Base-by-base conservation (phyloP, 2,113 vertebrate species). In the Phyllostomus hastatus region DNA sequence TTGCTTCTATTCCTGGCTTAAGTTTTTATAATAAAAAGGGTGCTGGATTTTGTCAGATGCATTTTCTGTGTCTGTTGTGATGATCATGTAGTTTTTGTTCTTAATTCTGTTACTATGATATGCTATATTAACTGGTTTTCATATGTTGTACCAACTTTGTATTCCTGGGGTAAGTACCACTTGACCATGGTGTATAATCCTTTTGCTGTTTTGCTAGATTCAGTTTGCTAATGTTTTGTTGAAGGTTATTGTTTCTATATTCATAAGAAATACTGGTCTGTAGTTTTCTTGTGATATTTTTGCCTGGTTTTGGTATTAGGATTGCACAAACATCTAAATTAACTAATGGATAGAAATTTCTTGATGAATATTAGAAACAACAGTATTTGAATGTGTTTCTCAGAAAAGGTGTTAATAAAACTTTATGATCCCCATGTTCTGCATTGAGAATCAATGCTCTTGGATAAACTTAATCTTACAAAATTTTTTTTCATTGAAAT, bases 11-110 rank as follows among this genome's bases (percentile, higher is more conserved):
- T 90, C 31, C n/a, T 86, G 7, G 3, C 35, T 79, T 94, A 7
- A 80, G 26, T 94, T 97, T 89, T 85, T 85, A 20, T 61, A 43
- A 69, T 64, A 28, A 94, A 94, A 94, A 92, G 7, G 12, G 11
- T 73, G 28, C 61, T 75, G n/a, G 26, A 31, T 84, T 73, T 94
- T 75, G 50, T 95, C 19, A 64, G 11, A 61, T 69, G 26, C 31
- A 93, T 89, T 94, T 94, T 82, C 46, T 92, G 19, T 52, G 38
- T 43, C 22, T 72, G 0, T 86, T 82, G 28, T 48, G 35, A 33
- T 84, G 31, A 66, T 31, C 33, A 46, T 78, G 28, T 86, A n/a
- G 48, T 33, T 89, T 94, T 75, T 78, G 24, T 64, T 52, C 46
- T 41, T 87, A 59, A 64, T 57, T 81, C 43, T 81, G 16, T 88